Evolutionary conservation across 1,140 invertebrate genomes (phyloP), one percentile per base, ranked within the genome.

Genomic region (Delia radicum): DNA sequence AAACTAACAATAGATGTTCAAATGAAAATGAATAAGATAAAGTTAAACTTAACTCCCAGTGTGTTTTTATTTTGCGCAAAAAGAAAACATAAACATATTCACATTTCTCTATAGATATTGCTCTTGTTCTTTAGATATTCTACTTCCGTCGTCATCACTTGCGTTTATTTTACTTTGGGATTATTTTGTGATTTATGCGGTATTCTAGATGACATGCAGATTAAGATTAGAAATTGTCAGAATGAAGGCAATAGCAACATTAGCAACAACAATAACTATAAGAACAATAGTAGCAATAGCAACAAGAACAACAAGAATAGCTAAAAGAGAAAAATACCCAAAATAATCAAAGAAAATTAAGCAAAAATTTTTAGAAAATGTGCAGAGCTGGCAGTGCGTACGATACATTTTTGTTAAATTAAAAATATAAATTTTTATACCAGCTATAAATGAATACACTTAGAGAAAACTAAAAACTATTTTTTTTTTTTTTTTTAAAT

Each of bases 171-270:
- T 82, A 82, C 81, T 82, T 82, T 78, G 78, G 81, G 81, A 82
- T 82, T 82, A 82, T 82, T 55, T 82, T 82, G 81, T 82, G 81
- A 82, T 82, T 82, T 82, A 82, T 82, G 81, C 81, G 81, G 81
- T 82, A 78, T 82, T 82, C 80, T 78, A 82, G 81, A 82, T 82
- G 81, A 82, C 81, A 82, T 82, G 81, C 81, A 82, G 81, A 82
- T 82, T 82, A 82, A 82, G 81, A 82, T 82, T 82, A 82, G 78
- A 78, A 82, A 79, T 67, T 33, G 0, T 67, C 63, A 67, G 26
- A 26, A 79, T 67, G 76, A 78, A 80, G 73, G 29, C 33, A 55
- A 55, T n/a, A 48, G 18, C 15, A 18, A 48, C 8, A 48, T n/a
- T 1, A 55, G 7, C 48, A 55, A 24, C 48, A 55, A 55, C 1